Evolutionary conservation across 2,113 vertebrate species (phyloP), one percentile per base, ranked within the genome.

Genomic region (Ptychochromis oligacanthus): DNA sequence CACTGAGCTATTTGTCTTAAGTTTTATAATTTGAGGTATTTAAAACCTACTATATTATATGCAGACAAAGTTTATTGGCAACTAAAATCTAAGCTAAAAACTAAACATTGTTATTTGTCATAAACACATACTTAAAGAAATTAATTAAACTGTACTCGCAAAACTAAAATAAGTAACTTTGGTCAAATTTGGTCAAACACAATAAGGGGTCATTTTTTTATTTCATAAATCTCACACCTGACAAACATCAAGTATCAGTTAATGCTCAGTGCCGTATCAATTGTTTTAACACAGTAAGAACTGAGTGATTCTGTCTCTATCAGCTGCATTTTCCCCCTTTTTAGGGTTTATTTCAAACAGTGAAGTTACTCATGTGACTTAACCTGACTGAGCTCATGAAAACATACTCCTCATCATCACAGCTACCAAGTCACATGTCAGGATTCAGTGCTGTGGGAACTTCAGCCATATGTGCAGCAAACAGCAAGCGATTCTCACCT

Each of bases 161-260:
- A 70, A 49, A 49, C 26, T 49, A 49, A 70, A 70, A 28, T 0
- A 1, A 70, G 20, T 0, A 1, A 7, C 20, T 70, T 70, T 43
- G 26, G 24, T 70, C 1, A 0, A 28, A 70, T 70, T 15, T 70
- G 43, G 43, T 49, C 49, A n/a, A 70, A 70, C 40, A 49, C 65
- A 70, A 13, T 20, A 24, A 24, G 43, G 8, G 49, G 14, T 46
- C 13, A n/a, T 2, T 15, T 46, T 13, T 70, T 70, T 15, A 70
- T 5, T 70, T 49, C 40, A 67, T 26, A 46, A 18, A 22, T 24
- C 26, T 49, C 28, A 31, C 28, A 31, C 28, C 2, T 67, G 22
- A 49, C 22, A 67, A 46, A 17, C 17, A 31, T 7, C 24, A 15
- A 60, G 36, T 15, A 34, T 72, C 43, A 46, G 11, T 31, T 31